phyloP scores from a whole-genome alignment of 2,113 vertebrate genomes.

The Oriolus oriolus region DNA sequence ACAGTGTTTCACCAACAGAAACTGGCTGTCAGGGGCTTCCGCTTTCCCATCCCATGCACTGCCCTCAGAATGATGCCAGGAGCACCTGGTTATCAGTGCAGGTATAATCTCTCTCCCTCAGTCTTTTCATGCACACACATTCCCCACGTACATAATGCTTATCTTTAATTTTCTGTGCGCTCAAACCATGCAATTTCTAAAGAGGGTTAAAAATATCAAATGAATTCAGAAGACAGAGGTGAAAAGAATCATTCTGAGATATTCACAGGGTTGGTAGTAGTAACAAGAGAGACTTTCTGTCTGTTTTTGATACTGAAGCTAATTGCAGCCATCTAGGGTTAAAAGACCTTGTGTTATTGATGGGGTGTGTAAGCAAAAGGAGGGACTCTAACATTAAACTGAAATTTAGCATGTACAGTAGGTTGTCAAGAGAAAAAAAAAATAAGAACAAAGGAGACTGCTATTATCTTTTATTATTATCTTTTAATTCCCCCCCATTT shows the following conservation, averaged over 20 bases:
- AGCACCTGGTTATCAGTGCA: rapidly evolving
- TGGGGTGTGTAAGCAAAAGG: conserved; percentile 21
- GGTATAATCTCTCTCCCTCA: background rate
- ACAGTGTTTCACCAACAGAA: background rate
- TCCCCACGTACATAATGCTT: background rate
- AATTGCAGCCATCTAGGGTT: conserved; percentile 37
- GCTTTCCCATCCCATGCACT: background rate
- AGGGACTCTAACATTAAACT: conserved; percentile 29
- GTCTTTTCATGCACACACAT: background rate
- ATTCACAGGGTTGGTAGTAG: background rate
- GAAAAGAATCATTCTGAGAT: background rate
- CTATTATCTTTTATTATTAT: conserved; percentile 67
- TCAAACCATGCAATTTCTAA: background rate
- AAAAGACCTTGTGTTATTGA: conserved; percentile 31
- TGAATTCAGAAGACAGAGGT: background rate
- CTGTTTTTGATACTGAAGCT: conserved; percentile 10
- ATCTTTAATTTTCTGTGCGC: background rate
- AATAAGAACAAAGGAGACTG: conserved; percentile 58
- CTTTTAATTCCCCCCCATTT: conserved; percentile 53
- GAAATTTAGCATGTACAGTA: conserved; percentile 49
- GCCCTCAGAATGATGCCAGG: background rate
- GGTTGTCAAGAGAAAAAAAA: conserved; percentile 48
- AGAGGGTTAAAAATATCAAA: background rate
- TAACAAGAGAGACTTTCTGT: background rate
- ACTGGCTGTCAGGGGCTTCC: background rate